phyloP scores from a whole-genome alignment of 2,797 vertebrate species.

The Calcarius lapponicus region DNA sequence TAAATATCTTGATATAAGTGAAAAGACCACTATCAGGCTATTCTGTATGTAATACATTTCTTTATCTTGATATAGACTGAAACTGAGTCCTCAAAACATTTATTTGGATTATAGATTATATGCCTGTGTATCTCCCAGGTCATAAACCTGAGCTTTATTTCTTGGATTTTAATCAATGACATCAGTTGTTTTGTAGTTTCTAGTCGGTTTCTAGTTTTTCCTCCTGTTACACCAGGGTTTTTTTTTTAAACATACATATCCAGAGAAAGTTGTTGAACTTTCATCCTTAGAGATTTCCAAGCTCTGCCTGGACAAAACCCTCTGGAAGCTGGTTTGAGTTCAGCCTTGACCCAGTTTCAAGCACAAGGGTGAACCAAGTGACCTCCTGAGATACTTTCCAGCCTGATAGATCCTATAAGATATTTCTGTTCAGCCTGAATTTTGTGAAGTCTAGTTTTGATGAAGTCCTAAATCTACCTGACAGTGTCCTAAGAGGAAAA shows the following conservation, averaged over 20 bases:
- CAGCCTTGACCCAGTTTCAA: conserved; percentile 15
- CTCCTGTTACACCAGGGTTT: neutral
- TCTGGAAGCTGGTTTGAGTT: neutral
- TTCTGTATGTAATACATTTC: neutral
- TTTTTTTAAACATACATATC: neutral
- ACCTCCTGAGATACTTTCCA: conserved; percentile 23
- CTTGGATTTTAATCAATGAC: neutral
- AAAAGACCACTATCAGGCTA: neutral
- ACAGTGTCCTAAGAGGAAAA: neutral
- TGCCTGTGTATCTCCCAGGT: neutral
- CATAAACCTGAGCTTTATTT: neutral
- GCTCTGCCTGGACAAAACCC: neutral
- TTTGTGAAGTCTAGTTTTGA: neutral
- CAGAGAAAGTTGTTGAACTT: neutral
- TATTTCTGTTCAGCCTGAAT: neutral
- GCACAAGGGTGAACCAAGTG: neutral
- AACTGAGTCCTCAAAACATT: neutral
- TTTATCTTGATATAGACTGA: neutral
- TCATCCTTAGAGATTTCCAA: neutral
- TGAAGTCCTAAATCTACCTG: neutral
- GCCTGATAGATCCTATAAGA: neutral
- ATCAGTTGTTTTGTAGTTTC: neutral
- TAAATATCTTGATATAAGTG: neutral
- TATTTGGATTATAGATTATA: neutral
- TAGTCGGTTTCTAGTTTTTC: neutral